These are phyloP conservation scores for Pegoplata infirma DNA, from an alignment of 2,888 invertebrate species.

Conservation along the genomic window DNA sequence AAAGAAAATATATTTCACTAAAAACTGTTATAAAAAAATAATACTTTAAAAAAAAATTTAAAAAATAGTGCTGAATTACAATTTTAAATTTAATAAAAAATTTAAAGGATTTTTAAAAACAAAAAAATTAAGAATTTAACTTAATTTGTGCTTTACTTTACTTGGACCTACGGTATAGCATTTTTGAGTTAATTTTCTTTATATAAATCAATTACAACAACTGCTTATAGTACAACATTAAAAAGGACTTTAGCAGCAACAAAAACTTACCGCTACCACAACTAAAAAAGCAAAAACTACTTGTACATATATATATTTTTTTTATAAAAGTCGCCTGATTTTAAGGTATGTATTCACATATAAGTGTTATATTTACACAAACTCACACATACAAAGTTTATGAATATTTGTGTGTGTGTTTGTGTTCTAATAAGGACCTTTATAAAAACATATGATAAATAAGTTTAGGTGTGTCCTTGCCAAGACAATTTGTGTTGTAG, in stretches of 20 bases:
- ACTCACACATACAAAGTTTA: background rate
- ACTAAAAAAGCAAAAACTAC: slow-evolving; percentile 18
- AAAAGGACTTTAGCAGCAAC: slow-evolving; percentile 34
- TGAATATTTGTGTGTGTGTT: background rate
- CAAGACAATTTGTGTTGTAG: background rate
- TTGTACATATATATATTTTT: background rate
- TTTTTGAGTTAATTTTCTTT: slow-evolving; percentile 27
- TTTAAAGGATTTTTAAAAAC: background rate
- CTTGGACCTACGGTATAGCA: slow-evolving; percentile 57
- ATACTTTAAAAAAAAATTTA: slow-evolving; percentile 6
- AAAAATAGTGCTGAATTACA: too few relatives aligned
- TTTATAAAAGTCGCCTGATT: slow-evolving; percentile 73
- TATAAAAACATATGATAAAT: slow-evolving; percentile 12
- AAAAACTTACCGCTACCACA: slow-evolving; percentile 8
- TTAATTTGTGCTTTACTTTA: slow-evolving; percentile 51
- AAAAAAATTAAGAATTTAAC: slow-evolving; percentile 35
- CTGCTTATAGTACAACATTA: background rate
- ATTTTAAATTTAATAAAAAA: slow-evolving; percentile 6
- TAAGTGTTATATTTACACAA: background rate
- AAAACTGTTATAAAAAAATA: too few relatives aligned
- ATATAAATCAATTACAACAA: slow-evolving; percentile 10
- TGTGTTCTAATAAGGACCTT: slow-evolving; percentile 21
- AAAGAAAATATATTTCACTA: too few relatives aligned
- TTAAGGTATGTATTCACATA: slow-evolving; percentile 71
- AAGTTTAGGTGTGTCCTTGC: slow-evolving; percentile 53